These are phyloP conservation scores for Oegoconia quadripuncta DNA, from an alignment of 2,888 invertebrate genomes.

Conservation along the genomic window DNA sequence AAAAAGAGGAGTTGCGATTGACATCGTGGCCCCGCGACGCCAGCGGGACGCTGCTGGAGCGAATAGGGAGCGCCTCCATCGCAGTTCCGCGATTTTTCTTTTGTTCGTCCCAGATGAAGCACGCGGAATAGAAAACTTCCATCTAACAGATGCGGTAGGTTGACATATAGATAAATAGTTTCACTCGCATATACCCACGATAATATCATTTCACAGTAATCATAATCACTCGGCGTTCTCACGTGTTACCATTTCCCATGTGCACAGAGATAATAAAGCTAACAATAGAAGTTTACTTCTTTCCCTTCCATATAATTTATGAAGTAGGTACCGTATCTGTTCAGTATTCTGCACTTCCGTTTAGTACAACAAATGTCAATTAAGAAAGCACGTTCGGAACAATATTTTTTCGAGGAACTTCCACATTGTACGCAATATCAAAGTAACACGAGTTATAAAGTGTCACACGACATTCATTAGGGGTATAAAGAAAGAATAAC, in stretches of 20 bases:
- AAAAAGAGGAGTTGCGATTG: slow-evolving; percentile 66
- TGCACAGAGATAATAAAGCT: slow-evolving; percentile 38
- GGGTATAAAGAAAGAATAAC: slow-evolving; percentile 4
- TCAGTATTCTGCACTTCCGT: slow-evolving; percentile 3
- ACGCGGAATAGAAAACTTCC: slow-evolving; percentile 9
- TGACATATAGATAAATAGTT: slow-evolving; percentile 30
- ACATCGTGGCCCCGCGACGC: slow-evolving; percentile 50
- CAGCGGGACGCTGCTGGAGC: slow-evolving; percentile 8
- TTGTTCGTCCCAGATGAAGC: slow-evolving; percentile 37
- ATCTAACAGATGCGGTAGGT: slow-evolving; percentile 3
- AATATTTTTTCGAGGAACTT: too few species aligned
- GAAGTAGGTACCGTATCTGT: neutral
- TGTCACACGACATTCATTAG: too few species aligned
- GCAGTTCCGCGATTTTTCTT: slow-evolving; percentile 38
- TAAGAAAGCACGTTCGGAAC: neutral
- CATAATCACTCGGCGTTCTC: slow-evolving; percentile 49
- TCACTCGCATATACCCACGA: slow-evolving; percentile 27
- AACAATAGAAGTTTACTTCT: slow-evolving; percentile 26
- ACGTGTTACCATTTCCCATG: slow-evolving; percentile 48
- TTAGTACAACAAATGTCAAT: neutral
- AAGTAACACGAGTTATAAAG: too few species aligned
- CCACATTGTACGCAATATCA: too few species aligned
- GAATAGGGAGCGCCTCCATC: slow-evolving; percentile 24
- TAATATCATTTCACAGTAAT: slow-evolving; percentile 47
- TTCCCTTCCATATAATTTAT: slow-evolving; percentile 7